Evolutionary conservation across 2,113 vertebrate genomes (phyloP).

Genomic region (Ptilorrhoa leucosticta): DNA sequence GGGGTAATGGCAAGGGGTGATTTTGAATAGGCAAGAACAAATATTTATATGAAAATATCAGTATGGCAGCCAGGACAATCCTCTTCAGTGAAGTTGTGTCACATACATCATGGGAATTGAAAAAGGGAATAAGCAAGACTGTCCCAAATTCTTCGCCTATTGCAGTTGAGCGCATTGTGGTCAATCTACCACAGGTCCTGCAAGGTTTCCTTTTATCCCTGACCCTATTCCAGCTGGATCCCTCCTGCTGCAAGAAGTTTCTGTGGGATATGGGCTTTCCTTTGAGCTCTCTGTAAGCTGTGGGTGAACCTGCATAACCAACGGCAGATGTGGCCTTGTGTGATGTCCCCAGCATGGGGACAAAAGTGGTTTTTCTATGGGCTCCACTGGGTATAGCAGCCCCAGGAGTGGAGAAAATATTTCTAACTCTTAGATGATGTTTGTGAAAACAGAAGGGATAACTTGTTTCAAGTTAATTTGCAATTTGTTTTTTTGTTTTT

Average conservation of each 20-base stretch:
- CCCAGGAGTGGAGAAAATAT: neutral
- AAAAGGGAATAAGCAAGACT: neutral
- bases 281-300: neutral
- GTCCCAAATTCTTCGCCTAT: neutral
- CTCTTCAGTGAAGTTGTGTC: neutral
- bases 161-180: neutral
- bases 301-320: neutral
- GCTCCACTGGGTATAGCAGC: neutral
- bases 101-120: neutral
- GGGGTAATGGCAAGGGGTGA: neutral
- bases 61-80: neutral
- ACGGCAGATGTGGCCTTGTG: accelerated
- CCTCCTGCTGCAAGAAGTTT: neutral
- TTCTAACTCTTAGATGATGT: neutral
- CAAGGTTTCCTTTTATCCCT: neutral
- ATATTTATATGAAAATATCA: neutral
- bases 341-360: neutral
- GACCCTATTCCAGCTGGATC: neutral
- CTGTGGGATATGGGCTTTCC: neutral
- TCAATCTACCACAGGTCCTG: neutral
- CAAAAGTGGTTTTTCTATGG: neutral
- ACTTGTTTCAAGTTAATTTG: neutral
- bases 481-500: neutral
- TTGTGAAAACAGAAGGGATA: neutral
- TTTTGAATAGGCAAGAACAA: neutral